Conservation (phyloP, 2,113 vertebrate species). For the Thunnus maccoyii region DNA sequence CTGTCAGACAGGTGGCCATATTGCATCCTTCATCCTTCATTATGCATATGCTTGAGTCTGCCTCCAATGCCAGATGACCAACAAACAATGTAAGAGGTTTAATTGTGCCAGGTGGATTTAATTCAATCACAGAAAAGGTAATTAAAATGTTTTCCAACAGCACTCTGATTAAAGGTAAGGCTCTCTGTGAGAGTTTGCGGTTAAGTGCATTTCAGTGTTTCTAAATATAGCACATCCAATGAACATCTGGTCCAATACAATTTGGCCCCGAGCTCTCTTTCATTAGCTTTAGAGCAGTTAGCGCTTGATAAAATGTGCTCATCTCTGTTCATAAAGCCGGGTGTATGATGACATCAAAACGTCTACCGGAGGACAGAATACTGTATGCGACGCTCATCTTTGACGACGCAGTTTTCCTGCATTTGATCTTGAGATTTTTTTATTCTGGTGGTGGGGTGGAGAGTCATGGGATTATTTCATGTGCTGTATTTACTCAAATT, state of each 20-base stretch:
- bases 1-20: not conserved
- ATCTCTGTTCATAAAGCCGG: constrained; percentile 71
- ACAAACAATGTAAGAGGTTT: constrained; percentile 19
- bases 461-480: no score
- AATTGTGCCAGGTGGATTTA: constrained; percentile 36
- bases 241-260: constrained; percentile 79
- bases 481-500: no score
- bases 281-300: constrained; percentile 79
- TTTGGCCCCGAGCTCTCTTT: constrained; percentile 76
- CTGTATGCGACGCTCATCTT: constrained; percentile 18
- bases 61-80: not conserved
- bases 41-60: constrained; percentile 6
- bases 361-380: constrained; percentile 7
- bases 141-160: constrained; percentile 59
- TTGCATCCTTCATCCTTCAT: constrained; percentile 26
- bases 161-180: constrained; percentile 64
- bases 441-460: no score
- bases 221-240: constrained; percentile 60
- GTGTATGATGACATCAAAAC: constrained; percentile 50
- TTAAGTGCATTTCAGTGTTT: constrained; percentile 42
- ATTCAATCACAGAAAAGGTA: constrained; percentile 56
- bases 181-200: not conserved
- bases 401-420: not conserved
- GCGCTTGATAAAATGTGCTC: constrained; percentile 75
- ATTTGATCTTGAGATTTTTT: not conserved